A percentile compares a stretch with the other conserved stretches of the same genome.
These are phyloP conservation scores for Glossosoma conforme DNA, from an alignment of 1,140 invertebrate species.

Conservation along the genomic window DNA sequence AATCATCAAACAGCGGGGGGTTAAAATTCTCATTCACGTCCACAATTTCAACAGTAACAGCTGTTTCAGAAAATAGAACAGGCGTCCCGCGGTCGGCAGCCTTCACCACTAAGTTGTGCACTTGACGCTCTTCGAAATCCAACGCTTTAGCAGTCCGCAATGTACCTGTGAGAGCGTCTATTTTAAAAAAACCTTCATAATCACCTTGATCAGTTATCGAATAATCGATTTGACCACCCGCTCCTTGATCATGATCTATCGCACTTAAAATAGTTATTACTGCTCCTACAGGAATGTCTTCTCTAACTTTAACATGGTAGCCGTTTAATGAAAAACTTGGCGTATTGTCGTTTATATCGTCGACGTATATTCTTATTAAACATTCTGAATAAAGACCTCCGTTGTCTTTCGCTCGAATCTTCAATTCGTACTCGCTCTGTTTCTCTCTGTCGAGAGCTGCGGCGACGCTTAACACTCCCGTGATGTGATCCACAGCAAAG, in stretches of 20 bases:
- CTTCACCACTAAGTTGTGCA: conserved; percentile 72
- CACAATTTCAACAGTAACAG: conserved; percentile 74
- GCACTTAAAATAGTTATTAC: conserved; percentile 75
- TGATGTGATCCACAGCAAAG: conserved; percentile 68
- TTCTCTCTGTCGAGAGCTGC: conserved; percentile 70
- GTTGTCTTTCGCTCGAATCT: conserved; percentile 69
- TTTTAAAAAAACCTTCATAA: conserved; percentile 53
- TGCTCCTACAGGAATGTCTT: conserved; percentile 80
- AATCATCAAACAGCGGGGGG: conserved; percentile 75
- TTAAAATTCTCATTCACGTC: conserved; percentile 86
- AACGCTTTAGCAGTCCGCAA: conserved; percentile 64
- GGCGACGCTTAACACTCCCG: conserved; percentile 67
- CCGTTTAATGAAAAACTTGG: conserved; percentile 66
- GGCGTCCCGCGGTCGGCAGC: conserved; percentile 70
- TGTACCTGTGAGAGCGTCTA: conserved; percentile 73
- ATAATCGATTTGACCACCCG: conserved; percentile 67
- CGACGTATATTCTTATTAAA: conserved; percentile 64
- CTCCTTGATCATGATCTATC: conserved; percentile 72
- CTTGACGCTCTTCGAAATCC: conserved; percentile 76
- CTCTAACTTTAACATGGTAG: conserved; percentile 74
- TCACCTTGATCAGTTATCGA: conserved; percentile 58
- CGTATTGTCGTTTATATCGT: conserved; percentile 83
- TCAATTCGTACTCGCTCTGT: conserved; percentile 70
- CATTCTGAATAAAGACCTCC: conserved; percentile 65
- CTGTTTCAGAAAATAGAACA: conserved; percentile 59